Base-by-base conservation (phyloP, 2,888 invertebrate genomes). In the Ophioninae sp. region DNA sequence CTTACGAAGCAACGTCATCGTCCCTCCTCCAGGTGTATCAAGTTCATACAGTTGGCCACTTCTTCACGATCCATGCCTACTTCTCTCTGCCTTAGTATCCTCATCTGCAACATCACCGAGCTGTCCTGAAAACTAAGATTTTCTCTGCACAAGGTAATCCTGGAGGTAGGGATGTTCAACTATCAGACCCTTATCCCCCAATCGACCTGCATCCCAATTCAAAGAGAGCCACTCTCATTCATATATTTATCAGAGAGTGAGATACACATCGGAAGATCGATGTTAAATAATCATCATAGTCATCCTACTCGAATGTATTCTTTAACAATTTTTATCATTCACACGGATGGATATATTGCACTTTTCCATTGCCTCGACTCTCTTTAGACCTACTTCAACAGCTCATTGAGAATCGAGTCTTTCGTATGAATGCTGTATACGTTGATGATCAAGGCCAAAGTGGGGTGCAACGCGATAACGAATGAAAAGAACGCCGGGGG, bases 321-420 rank as follows among this genome's bases (percentile, higher is more conserved):
- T 80, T 85, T 85, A 80, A 83, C 84, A 82, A 85, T 86, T 86
- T 87, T 83, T 82, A 67, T 13, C 75, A 86, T 84, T 86, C 50
- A 80, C 61, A 61, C 79, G 68, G 75, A 73, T 65, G 30, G 30
- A 2, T 3, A 30, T 80, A 74, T 76, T 73, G 77, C 80, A 79
- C 81, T n/a, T 50, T 72, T 84, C 77, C 50, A 50, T 50, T 17
- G 50, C 17, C 17, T 50, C 61, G 72, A 50, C 77, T 84, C 76
- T 85, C 81, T 65, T 84, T 79, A 90, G 91, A 90, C 91, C 91
- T 91, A 91, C 91, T 91, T 91, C 83, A 85, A 64, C 79, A 79
- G 82, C 84, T 88, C 89, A 89, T 90, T 89, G 90, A 89, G 89
- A 87, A 90, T 84, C 79, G 41, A 82, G 81, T 77, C 81, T 80